phyloP scores from a whole-genome alignment of 2,113 vertebrate genomes.

The Tetraodon nigroviridis region DNA sequence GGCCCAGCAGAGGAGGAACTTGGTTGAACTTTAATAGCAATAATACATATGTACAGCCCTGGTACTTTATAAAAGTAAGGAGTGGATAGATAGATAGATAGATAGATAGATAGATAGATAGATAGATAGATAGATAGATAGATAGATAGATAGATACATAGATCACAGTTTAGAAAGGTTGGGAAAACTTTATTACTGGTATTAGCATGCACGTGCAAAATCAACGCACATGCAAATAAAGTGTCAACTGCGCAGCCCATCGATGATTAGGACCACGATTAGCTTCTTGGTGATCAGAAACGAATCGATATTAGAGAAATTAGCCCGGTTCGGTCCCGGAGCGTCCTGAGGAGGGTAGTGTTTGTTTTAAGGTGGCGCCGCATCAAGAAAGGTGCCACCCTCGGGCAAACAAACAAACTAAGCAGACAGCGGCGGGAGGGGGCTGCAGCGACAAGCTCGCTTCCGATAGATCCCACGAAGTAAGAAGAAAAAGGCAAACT shows the following conservation, averaged over 20 bases:
- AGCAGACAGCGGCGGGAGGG: not conserved
- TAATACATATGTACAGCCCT: too few relatives aligned
- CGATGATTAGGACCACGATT: not conserved
- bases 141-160: too few relatives aligned
- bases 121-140: too few relatives aligned
- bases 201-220: too few relatives aligned
- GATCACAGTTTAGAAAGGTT: too few relatives aligned
- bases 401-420: too few relatives aligned
- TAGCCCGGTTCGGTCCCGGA: conserved; percentile 45
- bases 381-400: not conserved
- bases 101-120: not conserved
- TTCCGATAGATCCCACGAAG: not conserved
- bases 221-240: too few relatives aligned
- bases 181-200: too few relatives aligned
- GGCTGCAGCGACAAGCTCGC: not conserved
- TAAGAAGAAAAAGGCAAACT: not conserved
- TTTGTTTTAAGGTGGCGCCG: conserved; percentile 71
- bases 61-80: not conserved
- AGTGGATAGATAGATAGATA: conserved; percentile 2
- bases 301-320: conserved; percentile 47
- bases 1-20: too few relatives aligned
- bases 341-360: conserved; percentile 53
- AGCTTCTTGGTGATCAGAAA: conserved; percentile 5
- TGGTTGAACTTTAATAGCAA: too few relatives aligned
- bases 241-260: too few relatives aligned